Evolutionary conservation across 2,888 invertebrate species (phyloP).

Genomic region (Sericinus montela): DNA sequence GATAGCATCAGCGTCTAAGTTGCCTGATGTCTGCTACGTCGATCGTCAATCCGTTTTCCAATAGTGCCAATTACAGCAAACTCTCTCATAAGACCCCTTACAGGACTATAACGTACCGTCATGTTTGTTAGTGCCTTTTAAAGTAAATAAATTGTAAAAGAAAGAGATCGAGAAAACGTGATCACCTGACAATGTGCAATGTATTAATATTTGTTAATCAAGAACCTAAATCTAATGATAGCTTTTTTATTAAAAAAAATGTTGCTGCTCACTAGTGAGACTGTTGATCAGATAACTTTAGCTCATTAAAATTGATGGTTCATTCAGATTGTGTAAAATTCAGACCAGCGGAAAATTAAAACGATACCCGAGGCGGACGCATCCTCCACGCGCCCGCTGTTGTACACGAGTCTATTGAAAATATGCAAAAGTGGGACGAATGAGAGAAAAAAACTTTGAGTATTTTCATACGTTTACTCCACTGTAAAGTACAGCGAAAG

Average conservation of each 20-base stretch:
- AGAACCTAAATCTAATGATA: too few species aligned
- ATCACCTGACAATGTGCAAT: too few species aligned
- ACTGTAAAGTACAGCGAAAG: conserved; percentile 38
- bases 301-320: conserved; percentile 78
- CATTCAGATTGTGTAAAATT: conserved; percentile 71
- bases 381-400: conserved; percentile 32
- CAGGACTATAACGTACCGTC: too few species aligned
- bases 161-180: too few species aligned
- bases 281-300: conserved; percentile 71
- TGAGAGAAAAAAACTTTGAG: conserved; percentile 47
- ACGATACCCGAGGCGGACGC: conserved; percentile 64
- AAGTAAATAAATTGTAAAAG: too few species aligned
- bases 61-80: too few species aligned
- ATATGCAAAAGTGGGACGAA: conserved; percentile 53
- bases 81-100: too few species aligned
- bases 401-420: conserved; percentile 39
- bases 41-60: too few species aligned
- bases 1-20: too few species aligned
- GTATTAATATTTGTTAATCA: too few species aligned
- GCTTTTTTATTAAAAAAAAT: conserved; percentile 25
- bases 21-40: too few species aligned
- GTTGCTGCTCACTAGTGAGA: conserved; percentile 29
- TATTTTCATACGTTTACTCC: conserved; percentile 54
- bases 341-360: conserved; percentile 75
- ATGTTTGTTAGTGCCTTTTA: too few species aligned